Evolutionary conservation across 2,113 vertebrate species (phyloP).

Genomic region (Periophthalmus modestus): DNA sequence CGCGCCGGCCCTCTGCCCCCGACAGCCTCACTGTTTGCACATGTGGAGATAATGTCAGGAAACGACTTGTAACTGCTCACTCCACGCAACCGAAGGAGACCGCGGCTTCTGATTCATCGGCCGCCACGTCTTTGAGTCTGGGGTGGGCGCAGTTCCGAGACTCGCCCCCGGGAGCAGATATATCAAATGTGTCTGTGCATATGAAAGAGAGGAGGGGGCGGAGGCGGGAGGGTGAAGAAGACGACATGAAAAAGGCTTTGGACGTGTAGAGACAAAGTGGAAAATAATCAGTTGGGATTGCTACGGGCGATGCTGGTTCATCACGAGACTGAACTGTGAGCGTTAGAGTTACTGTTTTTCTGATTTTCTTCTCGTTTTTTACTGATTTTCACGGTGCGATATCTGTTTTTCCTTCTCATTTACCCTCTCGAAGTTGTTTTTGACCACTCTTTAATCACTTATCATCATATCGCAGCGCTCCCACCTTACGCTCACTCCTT

Average conservation of each 20-base stretch:
- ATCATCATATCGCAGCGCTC: no score
- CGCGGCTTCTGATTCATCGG: constrained; percentile 39
- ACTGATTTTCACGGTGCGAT: no score
- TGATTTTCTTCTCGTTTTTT: no score
- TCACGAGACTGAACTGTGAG: background rate
- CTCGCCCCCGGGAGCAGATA: constrained; percentile 27
- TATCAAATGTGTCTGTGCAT: constrained; percentile 40
- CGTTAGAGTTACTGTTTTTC: background rate
- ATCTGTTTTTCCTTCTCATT: no score
- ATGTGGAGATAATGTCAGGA: background rate
- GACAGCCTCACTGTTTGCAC: constrained; percentile 11
- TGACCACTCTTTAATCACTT: no score
- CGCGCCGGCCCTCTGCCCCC: background rate
- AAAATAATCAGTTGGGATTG: background rate
- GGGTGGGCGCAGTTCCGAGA: constrained; percentile 15
- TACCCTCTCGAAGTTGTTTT: no score
- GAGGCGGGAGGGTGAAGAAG: background rate
- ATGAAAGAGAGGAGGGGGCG: constrained; percentile 1
- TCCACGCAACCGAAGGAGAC: constrained; percentile 42
- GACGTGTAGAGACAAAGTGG: background rate
- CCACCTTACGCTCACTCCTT: no score
- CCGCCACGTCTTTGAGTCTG: constrained; percentile 34
- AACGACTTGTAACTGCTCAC: constrained; percentile 25
- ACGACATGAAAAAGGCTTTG: constrained; percentile 2
- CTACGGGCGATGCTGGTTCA: background rate